Percentiles rank a stretch among this genome's conserved stretches.
Evolutionary conservation across 1,140 invertebrate species (phyloP).

Genomic region (Pseudomyrmex flavicornis): DNA sequence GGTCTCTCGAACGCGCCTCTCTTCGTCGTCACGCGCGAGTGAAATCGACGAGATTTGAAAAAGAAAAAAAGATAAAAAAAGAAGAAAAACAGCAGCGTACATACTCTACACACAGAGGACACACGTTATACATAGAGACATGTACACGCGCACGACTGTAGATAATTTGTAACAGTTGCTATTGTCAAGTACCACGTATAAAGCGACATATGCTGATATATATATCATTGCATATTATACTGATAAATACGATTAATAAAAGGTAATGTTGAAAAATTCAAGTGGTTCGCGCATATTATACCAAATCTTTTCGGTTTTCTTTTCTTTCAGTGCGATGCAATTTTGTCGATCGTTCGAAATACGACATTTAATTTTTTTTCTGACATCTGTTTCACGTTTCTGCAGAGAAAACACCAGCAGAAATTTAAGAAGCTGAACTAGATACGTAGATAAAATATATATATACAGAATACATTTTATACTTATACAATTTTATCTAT

Average conservation of each 20-base stretch:
- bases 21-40: slow-evolving; percentile 46
- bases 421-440: no score
- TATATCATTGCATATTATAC: slow-evolving; percentile 82
- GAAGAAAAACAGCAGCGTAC: slow-evolving; percentile 52
- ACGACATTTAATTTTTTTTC: no score
- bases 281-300: not conserved
- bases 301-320: not conserved
- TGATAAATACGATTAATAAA: slow-evolving; percentile 83
- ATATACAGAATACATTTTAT: no score
- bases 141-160: slow-evolving; percentile 78
- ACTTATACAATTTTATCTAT: no score
- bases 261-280: slow-evolving; percentile 81
- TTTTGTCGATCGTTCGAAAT: no score
- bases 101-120: slow-evolving; percentile 18
- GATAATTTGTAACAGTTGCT: slow-evolving; percentile 84
- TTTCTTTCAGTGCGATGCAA: not conserved
- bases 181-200: slow-evolving; percentile 82
- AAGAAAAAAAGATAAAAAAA: slow-evolving; percentile 44
- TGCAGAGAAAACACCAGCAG: no score
- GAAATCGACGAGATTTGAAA: slow-evolving; percentile 32
- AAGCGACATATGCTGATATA: slow-evolving; percentile 64
- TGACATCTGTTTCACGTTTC: no score
- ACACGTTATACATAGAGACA: slow-evolving; percentile 58
- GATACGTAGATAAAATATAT: no score
- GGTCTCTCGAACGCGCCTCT: slow-evolving; percentile 29